Base-by-base conservation (phyloP, 1,140 invertebrate genomes). In the Hyposmocoma kahamanoa region DNA sequence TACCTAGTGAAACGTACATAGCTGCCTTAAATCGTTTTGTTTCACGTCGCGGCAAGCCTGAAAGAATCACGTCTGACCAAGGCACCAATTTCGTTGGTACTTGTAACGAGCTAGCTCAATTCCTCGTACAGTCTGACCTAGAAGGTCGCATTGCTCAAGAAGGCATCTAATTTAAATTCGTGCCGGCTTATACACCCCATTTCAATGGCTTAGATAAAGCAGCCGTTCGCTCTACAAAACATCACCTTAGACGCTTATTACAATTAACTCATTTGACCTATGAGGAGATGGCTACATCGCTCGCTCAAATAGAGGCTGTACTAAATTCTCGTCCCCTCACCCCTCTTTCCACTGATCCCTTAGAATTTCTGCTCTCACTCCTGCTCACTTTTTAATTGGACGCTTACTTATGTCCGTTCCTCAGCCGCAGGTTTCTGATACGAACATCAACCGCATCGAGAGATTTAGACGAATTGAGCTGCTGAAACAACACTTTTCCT, bases 371-470 rank as follows among this genome's bases (percentile, higher is more conserved):
- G 15, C 41, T 0, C 34, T 78, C 1, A 70, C 62, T 20, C 67
- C 72, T 1, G 57, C 59, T 3, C 74, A 76, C 49, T 73, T 71
- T 43, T 44, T 77, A 0, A 74, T 73, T 36, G 69, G 80, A 45
- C 21, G 53, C 24, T 21, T 62, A 32, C 5, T 67, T 19, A 42
- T 43, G 2, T 26, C 32, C 1, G n/a, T 52, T 13, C 20, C 69
- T 45, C 74, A 46, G 20, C 38, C 55, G 19, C 11, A 47, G 11
- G 11, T 51, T 18, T 5, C 36, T 19, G 36, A 39, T 3, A 39
- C n/a, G n/a, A 42, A 42, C 22, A 22, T 42, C 10, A 22, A 13
- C 20, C 13, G 10, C 2, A 6, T 42, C 20, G 20, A 22, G 13
- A 8, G 41, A 3, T 15, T 22, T 22, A 22, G 24, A 13, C 3